These are phyloP conservation scores for Pantherophis vulpinus DNA, from an alignment of 2,797 vertebrate species.

Conservation along the genomic window DNA sequence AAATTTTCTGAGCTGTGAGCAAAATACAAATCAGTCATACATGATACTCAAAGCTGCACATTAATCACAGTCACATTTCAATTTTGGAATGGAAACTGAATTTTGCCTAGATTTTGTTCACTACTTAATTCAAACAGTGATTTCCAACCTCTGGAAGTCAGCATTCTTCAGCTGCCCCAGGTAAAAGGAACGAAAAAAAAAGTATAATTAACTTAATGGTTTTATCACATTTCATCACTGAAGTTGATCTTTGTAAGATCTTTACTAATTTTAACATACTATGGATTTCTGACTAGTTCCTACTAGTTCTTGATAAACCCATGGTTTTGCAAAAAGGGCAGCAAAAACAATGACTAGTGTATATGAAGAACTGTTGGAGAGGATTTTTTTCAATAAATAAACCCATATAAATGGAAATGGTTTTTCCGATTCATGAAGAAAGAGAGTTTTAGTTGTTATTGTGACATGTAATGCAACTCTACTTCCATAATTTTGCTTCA, in stretches of 20 bases:
- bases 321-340: background rate
- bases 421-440: background rate
- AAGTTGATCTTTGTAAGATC: conserved; percentile 23
- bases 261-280: conserved; percentile 47
- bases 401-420: background rate
- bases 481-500: background rate
- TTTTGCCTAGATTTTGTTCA: conserved; percentile 62
- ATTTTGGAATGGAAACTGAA: conserved; percentile 54
- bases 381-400: background rate
- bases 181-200: conserved; percentile 31
- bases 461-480: background rate
- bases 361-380: background rate
- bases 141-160: conserved; percentile 40
- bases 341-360: background rate
- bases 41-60: conserved; percentile 61
- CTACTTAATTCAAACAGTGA: conserved; percentile 54
- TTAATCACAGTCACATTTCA: conserved; percentile 66
- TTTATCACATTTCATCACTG: conserved; percentile 35
- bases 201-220: conserved; percentile 55
- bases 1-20: conserved; percentile 58
- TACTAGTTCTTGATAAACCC: background rate
- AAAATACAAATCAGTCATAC: conserved; percentile 61
- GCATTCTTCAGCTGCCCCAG: conserved; percentile 61
- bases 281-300: background rate
- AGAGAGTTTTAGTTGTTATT: background rate